phyloP scores from a whole-genome alignment of 2,888 invertebrate species.

The Nomada flava region DNA sequence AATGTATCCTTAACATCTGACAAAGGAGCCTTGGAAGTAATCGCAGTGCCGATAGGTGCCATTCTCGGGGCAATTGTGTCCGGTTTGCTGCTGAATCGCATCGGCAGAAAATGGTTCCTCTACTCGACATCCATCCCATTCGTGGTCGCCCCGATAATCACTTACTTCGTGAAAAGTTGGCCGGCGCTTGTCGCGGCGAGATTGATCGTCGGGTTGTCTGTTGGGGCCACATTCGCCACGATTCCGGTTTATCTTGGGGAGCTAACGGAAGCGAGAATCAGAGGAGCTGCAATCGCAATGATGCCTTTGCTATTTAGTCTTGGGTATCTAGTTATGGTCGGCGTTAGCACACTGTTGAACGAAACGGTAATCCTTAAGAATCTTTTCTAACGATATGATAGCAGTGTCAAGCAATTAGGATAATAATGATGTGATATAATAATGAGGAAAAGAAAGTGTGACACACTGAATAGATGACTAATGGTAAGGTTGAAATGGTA shows the following conservation, averaged over 20 bases:
- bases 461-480: no score
- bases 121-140: conserved; percentile 34
- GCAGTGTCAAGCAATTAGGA: no score
- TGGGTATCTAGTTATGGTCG: conserved; percentile 48
- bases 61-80: conserved; percentile 59
- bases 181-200: conserved; percentile 51
- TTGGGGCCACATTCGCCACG: conserved; percentile 44
- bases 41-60: conserved; percentile 47
- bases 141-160: conserved; percentile 53
- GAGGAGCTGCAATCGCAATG: conserved; percentile 56
- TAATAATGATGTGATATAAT: no score
- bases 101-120: conserved; percentile 68
- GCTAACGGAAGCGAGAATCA: conserved; percentile 60
- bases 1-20: conserved; percentile 31
- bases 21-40: conserved; percentile 56
- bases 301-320: conserved; percentile 3
- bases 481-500: no score
- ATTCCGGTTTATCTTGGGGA: conserved; percentile 66
- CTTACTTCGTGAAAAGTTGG: conserved; percentile 45
- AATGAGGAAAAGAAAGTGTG: no score
- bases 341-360: conserved; percentile 34
- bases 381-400: background rate
- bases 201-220: conserved; percentile 54
- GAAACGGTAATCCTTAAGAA: conserved; percentile 41
- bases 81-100: conserved; percentile 50